Evolutionary conservation across 2,888 invertebrate genomes (phyloP).

Genomic region (Siphlonurus alternatus): DNA sequence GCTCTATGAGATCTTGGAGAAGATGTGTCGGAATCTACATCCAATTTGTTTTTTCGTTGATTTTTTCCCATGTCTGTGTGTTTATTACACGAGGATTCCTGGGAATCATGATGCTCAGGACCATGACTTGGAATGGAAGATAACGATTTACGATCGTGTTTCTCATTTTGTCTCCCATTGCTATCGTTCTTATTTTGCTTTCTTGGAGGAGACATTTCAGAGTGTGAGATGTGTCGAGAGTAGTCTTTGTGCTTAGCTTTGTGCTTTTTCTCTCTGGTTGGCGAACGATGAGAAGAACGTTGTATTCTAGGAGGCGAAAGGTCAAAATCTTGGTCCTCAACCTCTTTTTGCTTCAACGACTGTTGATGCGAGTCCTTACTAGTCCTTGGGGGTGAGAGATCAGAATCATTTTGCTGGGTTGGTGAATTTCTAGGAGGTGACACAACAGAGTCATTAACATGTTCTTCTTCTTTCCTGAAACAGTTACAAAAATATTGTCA

Average conservation of each 20-base stretch:
- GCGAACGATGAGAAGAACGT: slow-evolving; percentile 14
- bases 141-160: no score
- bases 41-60: slow-evolving; percentile 9
- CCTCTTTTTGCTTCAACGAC: slow-evolving; percentile 10
- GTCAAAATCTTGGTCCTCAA: slow-evolving; percentile 15
- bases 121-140: no score
- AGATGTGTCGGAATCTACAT: slow-evolving; percentile 11
- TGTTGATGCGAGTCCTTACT: slow-evolving; percentile 4
- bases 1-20: slow-evolving; percentile 10
- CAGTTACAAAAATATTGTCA: no score
- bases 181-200: no score
- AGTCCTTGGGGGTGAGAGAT: slow-evolving; percentile 20
- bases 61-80: no score
- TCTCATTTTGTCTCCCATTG: no score
- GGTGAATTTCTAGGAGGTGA: slow-evolving; percentile 20
- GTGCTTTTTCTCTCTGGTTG: slow-evolving; percentile 13
- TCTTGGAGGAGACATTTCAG: slow-evolving; percentile 14
- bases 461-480: no score
- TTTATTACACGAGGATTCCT: no score
- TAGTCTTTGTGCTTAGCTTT: no score
- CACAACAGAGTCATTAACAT: slow-evolving; percentile 16
- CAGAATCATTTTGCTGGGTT: slow-evolving; percentile 17
- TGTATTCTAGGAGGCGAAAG: slow-evolving; percentile 19
- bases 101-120: no score
- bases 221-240: slow-evolving; percentile 10